phyloP scores from a whole-genome alignment of 2,797 vertebrate genomes.

The Sebastes umbrosus region DNA sequence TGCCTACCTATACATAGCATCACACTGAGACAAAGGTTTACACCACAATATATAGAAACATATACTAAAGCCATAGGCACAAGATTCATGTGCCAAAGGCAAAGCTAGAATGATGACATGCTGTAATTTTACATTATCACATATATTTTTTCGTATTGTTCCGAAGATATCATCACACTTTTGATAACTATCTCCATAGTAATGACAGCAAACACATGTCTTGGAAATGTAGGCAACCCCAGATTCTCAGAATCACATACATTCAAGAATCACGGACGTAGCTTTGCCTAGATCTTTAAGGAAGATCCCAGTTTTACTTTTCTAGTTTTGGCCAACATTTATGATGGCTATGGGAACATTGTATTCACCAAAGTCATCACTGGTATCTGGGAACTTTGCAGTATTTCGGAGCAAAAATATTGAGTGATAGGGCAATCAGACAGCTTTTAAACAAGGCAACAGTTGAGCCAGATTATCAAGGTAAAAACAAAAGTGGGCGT shows the following conservation, averaged over 20 bases:
- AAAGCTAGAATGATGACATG: background rate
- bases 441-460: background rate
- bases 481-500: background rate
- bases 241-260: background rate
- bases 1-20: background rate
- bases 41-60: background rate
- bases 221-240: background rate
- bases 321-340: background rate
- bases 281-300: background rate
- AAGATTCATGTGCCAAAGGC: background rate
- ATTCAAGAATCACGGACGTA: background rate
- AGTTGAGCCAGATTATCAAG: background rate
- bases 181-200: background rate
- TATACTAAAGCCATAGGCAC: background rate
- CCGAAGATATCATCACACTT: background rate
- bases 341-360: background rate
- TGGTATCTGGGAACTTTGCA: background rate
- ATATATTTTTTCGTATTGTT: background rate
- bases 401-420: background rate
- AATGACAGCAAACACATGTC: background rate
- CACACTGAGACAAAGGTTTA: background rate
- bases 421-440: background rate
- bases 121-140: background rate
- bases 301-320: background rate
- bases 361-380: background rate